phyloP scores from a whole-genome alignment of 2,797 vertebrate species.

The Phoeniculus purpureus region DNA sequence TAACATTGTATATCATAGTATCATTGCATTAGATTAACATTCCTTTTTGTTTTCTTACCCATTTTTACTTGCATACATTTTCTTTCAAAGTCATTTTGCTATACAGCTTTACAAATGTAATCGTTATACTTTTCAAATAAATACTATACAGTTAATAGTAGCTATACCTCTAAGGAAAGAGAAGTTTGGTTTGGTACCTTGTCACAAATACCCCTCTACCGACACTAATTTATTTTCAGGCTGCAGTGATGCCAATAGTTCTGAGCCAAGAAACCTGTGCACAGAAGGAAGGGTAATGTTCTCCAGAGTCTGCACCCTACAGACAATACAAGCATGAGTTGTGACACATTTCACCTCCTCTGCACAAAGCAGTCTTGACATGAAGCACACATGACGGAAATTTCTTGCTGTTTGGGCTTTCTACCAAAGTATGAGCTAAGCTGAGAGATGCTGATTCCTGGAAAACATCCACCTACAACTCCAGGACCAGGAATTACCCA shows the following conservation, averaged over 20 bases:
- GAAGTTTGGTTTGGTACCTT: not conserved
- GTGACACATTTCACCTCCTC: constrained; percentile 2
- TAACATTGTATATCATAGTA: not conserved
- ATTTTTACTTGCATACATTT: not conserved
- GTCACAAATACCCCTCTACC: not conserved
- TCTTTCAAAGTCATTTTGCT: not conserved
- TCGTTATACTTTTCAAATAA: not conserved
- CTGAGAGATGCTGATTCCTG: not conserved
- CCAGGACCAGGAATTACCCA: not conserved
- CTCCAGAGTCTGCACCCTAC: not conserved
- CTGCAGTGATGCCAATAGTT: not conserved
- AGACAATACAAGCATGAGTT: not conserved
- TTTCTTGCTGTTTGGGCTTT: constrained; percentile 12
- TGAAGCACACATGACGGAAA: not conserved
- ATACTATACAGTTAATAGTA: not conserved
- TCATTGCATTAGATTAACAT: not conserved
- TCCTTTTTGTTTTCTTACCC: not conserved
- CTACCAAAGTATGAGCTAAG: constrained; percentile 5
- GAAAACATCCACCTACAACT: not conserved
- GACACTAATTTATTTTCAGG: not conserved
- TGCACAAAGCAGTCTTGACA: not conserved
- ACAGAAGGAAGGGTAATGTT: not conserved
- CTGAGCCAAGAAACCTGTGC: not conserved
- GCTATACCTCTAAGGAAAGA: not conserved
- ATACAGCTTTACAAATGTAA: not conserved